Evolutionary conservation across 2,888 invertebrate species (phyloP), one percentile per base, ranked within the genome.

Genomic region (Orchesellides sinensis): DNA sequence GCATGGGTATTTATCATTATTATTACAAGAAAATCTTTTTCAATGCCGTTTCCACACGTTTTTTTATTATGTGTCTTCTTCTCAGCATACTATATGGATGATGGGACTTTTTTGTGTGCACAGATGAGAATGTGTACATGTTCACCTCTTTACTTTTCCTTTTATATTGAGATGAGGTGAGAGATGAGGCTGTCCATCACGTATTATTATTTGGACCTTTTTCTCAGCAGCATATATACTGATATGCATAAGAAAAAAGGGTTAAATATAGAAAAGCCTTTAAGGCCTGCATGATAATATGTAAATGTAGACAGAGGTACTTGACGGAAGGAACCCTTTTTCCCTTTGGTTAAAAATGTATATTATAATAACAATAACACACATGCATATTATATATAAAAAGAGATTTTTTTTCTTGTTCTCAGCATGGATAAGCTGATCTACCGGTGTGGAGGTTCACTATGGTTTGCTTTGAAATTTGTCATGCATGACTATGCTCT

Each of bases 351-450:
- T 59, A 29, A 59, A 52, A 52, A 52, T 19, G 21, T 8, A 77
- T 68, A 78, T 79, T 79, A 79, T 79, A 72, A 79, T 79, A 68
- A 78, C 69, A 78, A 78, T 54, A 72, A 79, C 72, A 70, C 72
- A 70, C 45, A 56, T 56, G 27, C 45, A 68, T 56, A 25, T 19
- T 49, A 17, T 21, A 49, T 49, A 17, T 19, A 17, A 17, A 32
- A 61, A 61, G 17, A 19, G n/a, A n/a, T 61, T 32, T 61, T 61
- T 59, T 23, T 40, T 40, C 21, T 6, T 23, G 21, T 40, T 63
- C 63, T 35, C 63, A 63, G 63, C 63, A 63, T 63, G 40, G n/a
- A 25, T 56, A 27, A 56, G 27, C 3, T 1, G 21, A 19, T n/a
- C 5, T 47, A n/a, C 17, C 4, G 47, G 4, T n/a, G 17, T 47